Percentiles rank a stretch among this genome's conserved stretches.
These are phyloP conservation scores for Arctopsyche grandis DNA, from an alignment of 1,140 invertebrate species.

Conservation along the genomic window DNA sequence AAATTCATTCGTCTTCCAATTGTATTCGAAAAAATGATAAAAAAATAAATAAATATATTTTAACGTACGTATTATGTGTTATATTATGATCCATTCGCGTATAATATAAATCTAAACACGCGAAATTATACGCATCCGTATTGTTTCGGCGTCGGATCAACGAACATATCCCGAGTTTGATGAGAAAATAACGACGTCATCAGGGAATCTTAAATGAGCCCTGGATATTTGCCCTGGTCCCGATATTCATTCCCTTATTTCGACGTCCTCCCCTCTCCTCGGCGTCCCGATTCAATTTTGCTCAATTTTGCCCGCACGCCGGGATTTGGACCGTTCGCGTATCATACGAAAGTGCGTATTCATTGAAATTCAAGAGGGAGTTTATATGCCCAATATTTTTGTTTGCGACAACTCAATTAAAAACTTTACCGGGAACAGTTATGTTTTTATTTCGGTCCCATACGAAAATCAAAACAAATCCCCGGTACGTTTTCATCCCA, in stretches of 20 bases:
- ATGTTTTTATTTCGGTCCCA: conserved; percentile 7
- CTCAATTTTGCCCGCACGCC: conserved; percentile 7
- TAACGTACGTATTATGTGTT: too few species aligned
- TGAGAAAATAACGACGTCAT: conserved; percentile 19
- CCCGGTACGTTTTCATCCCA: background rate
- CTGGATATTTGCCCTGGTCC: too few species aligned
- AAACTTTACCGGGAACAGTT: conserved; percentile 20
- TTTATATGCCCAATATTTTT: conserved; percentile 1
- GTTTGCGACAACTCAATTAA: conserved; percentile 32
- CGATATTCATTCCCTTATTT: conserved; percentile 17
- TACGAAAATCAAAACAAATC: background rate
- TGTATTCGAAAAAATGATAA: too few species aligned
- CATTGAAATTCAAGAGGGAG: conserved; percentile 23
- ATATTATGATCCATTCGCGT: too few species aligned
- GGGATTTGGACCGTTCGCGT: background rate
- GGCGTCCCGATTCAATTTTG: background rate
- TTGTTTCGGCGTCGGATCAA: too few species aligned
- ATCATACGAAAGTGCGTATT: background rate
- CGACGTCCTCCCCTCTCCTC: too few species aligned
- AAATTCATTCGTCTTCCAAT: too few species aligned
- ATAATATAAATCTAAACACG: too few species aligned
- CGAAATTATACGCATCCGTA: too few species aligned
- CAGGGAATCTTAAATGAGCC: conserved; percentile 1
- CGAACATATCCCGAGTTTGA: background rate
- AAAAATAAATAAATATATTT: too few species aligned